Evolutionary conservation across 1,140 invertebrate genomes (phyloP).

Genomic region (Neodiprion virginianus): DNA sequence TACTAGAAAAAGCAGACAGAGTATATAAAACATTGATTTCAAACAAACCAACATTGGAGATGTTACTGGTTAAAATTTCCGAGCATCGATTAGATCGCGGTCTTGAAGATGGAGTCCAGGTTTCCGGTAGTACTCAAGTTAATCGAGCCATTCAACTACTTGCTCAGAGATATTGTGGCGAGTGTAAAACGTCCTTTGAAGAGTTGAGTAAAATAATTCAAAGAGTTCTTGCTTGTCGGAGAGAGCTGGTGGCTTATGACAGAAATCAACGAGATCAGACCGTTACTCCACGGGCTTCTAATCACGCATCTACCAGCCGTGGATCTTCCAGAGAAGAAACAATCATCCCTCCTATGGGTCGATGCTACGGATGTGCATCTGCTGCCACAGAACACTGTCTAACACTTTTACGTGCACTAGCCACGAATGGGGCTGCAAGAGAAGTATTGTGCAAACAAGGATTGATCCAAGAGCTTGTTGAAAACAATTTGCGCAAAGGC

Average conservation of each 20-base stretch:
- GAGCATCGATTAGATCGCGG: constrained; percentile 75
- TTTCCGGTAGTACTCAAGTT: constrained; percentile 69
- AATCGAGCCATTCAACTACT: constrained; percentile 85
- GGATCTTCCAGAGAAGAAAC: constrained; percentile 29
- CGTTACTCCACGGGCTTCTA: constrained; percentile 13
- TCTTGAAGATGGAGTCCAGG: constrained; percentile 67
- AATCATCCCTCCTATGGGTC: constrained; percentile 50
- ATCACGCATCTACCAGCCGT: constrained; percentile 25
- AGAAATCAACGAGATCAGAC: constrained; percentile 73
- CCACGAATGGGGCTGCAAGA: constrained; percentile 80
- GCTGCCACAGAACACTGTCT: constrained; percentile 93
- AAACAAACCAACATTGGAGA: constrained; percentile 89
- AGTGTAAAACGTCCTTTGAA: constrained; percentile 94
- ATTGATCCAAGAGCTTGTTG: constrained; percentile 87
- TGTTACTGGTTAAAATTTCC: constrained; percentile 78
- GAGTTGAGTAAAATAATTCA: constrained; percentile 96
- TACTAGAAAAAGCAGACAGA: constrained; percentile 93
- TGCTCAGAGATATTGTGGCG: constrained; percentile 93
- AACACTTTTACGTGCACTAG: constrained; percentile 89
- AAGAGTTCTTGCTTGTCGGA: constrained; percentile 86
- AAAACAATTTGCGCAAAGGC: constrained; percentile 86
- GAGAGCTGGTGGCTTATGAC: constrained; percentile 93
- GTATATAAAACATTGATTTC: constrained; percentile 90
- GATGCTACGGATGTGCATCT: constrained; percentile 86
- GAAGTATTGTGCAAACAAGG: constrained; percentile 85